A percentile compares a stretch with the other conserved stretches of the same genome.
Conservation (phyloP, 2,797 vertebrate genomes). For the Hypotaenidia okinawae region DNA sequence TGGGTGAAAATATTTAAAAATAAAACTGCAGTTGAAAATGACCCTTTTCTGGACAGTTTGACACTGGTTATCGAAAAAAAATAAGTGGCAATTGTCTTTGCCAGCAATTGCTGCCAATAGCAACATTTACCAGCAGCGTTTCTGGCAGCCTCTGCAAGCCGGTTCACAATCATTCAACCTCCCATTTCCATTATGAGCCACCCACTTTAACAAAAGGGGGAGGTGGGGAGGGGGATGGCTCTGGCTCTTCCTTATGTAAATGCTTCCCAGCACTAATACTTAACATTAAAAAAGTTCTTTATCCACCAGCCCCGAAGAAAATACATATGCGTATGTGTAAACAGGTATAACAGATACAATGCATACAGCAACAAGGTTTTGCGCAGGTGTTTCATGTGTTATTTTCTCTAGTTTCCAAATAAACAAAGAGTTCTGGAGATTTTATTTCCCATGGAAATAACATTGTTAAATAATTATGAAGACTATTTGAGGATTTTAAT, state of each 20-base stretch:
- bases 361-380: background rate
- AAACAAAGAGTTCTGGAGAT: background rate
- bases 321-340: background rate
- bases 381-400: background rate
- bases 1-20: background rate
- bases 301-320: background rate
- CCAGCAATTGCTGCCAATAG: background rate
- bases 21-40: background rate
- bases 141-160: background rate
- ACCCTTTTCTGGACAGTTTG: background rate
- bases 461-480: background rate
- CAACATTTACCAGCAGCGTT: background rate
- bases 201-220: background rate
- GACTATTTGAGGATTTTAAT: background rate
- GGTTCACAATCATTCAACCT: background rate
- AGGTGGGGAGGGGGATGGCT: background rate
- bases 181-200: background rate
- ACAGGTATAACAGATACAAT: background rate
- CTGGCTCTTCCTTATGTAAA: background rate
- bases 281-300: background rate
- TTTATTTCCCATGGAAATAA: background rate
- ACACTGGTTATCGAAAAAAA: background rate
- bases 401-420: slow-evolving; percentile 1
- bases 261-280: background rate
- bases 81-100: background rate